phyloP scores from a whole-genome alignment of 2,113 vertebrate species.

The Natator depressus region DNA sequence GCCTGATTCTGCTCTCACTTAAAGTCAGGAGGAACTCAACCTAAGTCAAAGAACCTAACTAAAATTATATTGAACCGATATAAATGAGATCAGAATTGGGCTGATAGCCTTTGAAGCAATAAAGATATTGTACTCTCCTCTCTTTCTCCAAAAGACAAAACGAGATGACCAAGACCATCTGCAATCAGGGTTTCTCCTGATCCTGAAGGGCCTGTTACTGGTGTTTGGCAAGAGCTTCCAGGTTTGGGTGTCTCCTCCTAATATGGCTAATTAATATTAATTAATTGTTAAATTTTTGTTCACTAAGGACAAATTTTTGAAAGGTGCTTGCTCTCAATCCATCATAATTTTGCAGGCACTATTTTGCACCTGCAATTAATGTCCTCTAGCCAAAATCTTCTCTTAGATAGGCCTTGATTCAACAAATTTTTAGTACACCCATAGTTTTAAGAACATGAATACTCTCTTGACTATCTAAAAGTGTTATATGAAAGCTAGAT shows the following conservation, averaged over 20 bases:
- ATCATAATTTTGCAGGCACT: neutral
- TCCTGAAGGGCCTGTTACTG: constrained; percentile 8
- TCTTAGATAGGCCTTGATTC: neutral
- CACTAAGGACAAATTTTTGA: constrained; percentile 37
- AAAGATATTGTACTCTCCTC: constrained; percentile 21
- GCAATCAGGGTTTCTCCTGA: neutral
- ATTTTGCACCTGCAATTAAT: neutral
- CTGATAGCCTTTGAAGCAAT: constrained; percentile 43
- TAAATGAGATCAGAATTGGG: constrained; percentile 46
- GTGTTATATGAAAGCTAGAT: neutral
- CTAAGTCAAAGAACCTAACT: neutral
- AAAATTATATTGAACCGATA: constrained; percentile 23
- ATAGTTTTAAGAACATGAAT: neutral
- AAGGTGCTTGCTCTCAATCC: neutral
- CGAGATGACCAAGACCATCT: neutral
- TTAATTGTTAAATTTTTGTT: constrained; percentile 8
- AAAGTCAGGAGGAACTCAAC: neutral
- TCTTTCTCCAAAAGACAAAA: neutral
- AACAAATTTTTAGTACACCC: neutral
- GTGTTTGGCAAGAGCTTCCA: constrained; percentile 56
- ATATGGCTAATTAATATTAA: constrained; percentile 13
- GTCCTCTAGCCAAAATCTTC: neutral
- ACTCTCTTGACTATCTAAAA: neutral
- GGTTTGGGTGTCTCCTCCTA: constrained; percentile 25
- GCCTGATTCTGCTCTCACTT: neutral